Percentiles rank a stretch among this genome's conserved stretches.
Evolutionary conservation across 2,113 vertebrate genomes (phyloP).

Genomic region (Acanthisitta chloris): DNA sequence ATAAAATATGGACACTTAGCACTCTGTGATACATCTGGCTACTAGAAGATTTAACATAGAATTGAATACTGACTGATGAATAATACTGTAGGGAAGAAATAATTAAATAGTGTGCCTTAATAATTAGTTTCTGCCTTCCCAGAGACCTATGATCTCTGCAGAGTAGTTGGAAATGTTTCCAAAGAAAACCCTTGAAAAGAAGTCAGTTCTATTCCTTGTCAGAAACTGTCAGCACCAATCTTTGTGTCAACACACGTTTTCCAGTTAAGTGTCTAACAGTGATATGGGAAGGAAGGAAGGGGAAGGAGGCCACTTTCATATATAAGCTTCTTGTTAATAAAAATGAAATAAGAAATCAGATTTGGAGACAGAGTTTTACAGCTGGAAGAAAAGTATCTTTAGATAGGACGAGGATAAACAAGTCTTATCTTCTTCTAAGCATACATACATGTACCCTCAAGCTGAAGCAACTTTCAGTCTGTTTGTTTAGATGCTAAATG

Average conservation of each 20-base stretch:
- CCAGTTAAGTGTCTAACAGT: not conserved
- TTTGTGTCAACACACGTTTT: not conserved
- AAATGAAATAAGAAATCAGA: not conserved
- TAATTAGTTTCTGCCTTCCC: not conserved
- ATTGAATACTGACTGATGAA: not conserved
- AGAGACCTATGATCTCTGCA: not conserved
- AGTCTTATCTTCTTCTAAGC: not conserved
- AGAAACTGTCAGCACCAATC: not conserved
- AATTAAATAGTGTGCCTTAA: not conserved
- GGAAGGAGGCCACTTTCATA: not conserved
- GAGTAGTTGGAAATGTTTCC: not conserved
- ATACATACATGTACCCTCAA: not conserved
- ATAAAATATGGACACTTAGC: not conserved
- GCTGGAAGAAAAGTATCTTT: not conserved
- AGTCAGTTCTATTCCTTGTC: not conserved
- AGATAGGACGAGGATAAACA: not conserved
- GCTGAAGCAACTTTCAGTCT: not conserved
- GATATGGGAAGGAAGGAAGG: not conserved
- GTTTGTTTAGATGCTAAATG: rapidly evolving
- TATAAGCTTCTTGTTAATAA: not conserved
- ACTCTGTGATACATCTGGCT: not conserved
- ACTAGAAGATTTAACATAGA: not conserved
- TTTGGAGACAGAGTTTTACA: not conserved
- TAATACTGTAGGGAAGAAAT: not conserved
- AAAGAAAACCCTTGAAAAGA: not conserved